Conservation (phyloP, 92 coral and sea anemone species). For the Meandrina meandrites region DNA sequence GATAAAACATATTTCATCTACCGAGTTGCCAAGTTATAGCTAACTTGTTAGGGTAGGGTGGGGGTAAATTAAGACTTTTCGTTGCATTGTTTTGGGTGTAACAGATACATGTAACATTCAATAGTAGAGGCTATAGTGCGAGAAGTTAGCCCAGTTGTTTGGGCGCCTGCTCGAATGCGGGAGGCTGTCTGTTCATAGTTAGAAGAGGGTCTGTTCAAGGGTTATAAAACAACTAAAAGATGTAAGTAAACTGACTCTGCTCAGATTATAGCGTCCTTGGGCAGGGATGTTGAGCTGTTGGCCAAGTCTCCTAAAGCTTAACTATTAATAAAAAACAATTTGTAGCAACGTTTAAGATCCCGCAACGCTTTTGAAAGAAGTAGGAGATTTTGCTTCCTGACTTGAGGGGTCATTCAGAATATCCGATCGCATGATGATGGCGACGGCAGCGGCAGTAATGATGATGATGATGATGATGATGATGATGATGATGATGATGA, state of each 20-base stretch:
- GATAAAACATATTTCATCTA: background rate
- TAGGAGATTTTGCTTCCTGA: background rate
- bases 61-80: background rate
- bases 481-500: background rate
- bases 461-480: background rate
- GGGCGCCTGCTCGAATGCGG: background rate
- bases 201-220: no score
- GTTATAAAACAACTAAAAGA: no score
- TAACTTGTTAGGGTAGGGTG: background rate
- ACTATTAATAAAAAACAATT: no score
- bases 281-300: background rate
- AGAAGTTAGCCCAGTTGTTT: background rate
- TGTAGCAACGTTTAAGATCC: no score
- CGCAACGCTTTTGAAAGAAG: background rate
- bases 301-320: no score
- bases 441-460: no score
- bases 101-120: background rate
- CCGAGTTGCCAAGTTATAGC: background rate
- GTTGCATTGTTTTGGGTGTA: background rate
- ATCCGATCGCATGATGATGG: background rate
- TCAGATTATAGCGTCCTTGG: background rate
- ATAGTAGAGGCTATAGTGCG: no score
- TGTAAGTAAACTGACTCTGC: no score
- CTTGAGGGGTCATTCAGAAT: background rate
- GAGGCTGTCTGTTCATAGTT: background rate